These are phyloP conservation scores for Apis florea DNA, from an alignment of 1,140 invertebrate species.

Conservation along the genomic window DNA sequence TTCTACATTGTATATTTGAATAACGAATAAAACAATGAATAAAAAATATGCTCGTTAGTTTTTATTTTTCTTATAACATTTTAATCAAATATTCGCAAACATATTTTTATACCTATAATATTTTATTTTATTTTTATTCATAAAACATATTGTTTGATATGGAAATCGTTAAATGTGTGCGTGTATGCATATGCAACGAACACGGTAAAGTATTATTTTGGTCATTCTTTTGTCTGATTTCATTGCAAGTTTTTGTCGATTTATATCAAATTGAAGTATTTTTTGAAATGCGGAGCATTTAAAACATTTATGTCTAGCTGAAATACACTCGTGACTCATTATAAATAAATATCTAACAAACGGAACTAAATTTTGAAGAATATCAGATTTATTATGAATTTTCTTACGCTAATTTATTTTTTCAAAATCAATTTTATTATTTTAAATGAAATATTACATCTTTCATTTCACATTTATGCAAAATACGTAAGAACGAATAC, in stretches of 20 bases:
- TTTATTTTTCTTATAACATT: neutral
- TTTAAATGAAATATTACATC: neutral
- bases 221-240: too few species aligned
- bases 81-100: neutral
- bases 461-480: neutral
- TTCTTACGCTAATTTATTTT: too few species aligned
- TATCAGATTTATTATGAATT: neutral
- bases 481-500: neutral
- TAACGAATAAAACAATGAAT: too few species aligned
- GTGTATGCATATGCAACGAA: too few species aligned
- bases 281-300: neutral
- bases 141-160: neutral
- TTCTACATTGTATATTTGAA: too few species aligned
- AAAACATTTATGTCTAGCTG: neutral
- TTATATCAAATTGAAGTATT: too few species aligned
- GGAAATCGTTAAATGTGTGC: neutral
- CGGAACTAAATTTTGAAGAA: neutral
- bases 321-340: neutral
- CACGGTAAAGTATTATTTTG: too few species aligned
- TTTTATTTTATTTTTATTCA: neutral
- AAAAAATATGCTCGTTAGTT: too few species aligned
- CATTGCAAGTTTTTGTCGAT: too few species aligned
- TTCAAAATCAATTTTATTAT: neutral
- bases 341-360: neutral
- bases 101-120: neutral